These are phyloP conservation scores for Syrrhaptes paradoxus DNA, from an alignment of 2,113 vertebrate species.

Conservation along the genomic window DNA sequence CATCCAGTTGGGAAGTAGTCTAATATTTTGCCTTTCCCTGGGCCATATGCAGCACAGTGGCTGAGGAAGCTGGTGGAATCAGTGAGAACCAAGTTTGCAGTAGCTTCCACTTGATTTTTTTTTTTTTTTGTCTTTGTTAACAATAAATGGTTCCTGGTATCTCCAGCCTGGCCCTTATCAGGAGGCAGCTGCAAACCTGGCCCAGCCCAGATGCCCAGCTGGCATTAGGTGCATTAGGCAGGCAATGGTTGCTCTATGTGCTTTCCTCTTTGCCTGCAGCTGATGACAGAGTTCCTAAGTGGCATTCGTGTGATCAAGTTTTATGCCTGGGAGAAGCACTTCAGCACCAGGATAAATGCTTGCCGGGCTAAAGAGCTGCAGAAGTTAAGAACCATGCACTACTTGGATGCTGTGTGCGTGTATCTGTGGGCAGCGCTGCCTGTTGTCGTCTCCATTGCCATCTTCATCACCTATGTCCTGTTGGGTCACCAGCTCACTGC, in stretches of 20 bases:
- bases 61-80: not conserved
- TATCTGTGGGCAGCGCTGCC: conserved; percentile 96
- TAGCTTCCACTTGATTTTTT: not conserved
- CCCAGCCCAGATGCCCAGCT: not conserved
- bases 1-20: not conserved
- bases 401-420: conserved; percentile 93
- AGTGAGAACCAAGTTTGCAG: not conserved
- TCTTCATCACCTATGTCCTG: conserved; percentile 91
- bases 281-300: conserved; percentile 90
- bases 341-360: conserved; percentile 77
- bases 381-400: conserved; percentile 81
- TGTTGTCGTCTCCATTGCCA: conserved; percentile 90
- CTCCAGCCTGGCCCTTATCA: not conserved
- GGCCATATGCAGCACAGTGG: not conserved
- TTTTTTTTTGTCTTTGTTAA: not conserved
- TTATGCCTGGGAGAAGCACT: conserved; percentile 90
- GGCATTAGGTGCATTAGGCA: not conserved
- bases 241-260: not conserved
- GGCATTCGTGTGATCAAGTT: conserved; percentile 96
- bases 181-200: not conserved
- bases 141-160: not conserved
- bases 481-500: conserved; percentile 92
- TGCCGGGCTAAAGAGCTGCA: conserved; percentile 83
- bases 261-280: conserved; percentile 66
- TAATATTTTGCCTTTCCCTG: not conserved